Base-by-base conservation (phyloP, 2,888 invertebrate genomes). In the Drosophila buzzatii region DNA sequence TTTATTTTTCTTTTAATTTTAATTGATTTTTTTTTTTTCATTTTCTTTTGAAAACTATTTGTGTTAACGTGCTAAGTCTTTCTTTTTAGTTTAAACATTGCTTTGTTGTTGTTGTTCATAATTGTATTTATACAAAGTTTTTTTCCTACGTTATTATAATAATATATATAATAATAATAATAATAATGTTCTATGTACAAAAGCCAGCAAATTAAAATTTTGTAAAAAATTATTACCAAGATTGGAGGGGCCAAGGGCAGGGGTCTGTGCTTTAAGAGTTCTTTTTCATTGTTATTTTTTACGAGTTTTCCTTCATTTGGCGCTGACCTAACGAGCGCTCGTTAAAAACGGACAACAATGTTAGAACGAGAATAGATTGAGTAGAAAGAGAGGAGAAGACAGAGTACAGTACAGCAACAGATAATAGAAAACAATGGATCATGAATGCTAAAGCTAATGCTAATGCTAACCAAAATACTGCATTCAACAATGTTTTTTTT, bases 31-130 rank as follows among this genome's bases (percentile, higher is more conserved):
- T 35, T 35, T 20, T 53, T 60, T 64, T 70, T 65, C 63, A 33
- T 44, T 56, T 64, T 55, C 35, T 3, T 18, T 39, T 53, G 49
- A 44, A 69, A 83, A 78, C 73, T 75, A 76, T 73, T 85, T 73
- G 76, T 90, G 90, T 87, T 82, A 89, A 89, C 90, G 89, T 87
- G 87, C 90, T 78, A 89, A 86, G 89, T 84, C 77, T 81, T 81
- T 68, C 41, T 71, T 76, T 77, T 77, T 85, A 76, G 73, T 75
- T 74, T 81, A 80, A 76, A 78, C 82, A 80, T 81, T 79, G 74
- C 65, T 51, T 49, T 51, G 49, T 51, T 51, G 47, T 47, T 51
- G 47, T 47, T 47, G 31, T 70, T 83, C 76, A 75, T 75, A 75
- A 75, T 75, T 81, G 73, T 70, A 76, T 73, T 80, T 81, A 71